A percentile compares a stretch with the other conserved stretches of the same genome.
These are phyloP conservation scores for Leucoptera coffeella DNA, from an alignment of 2,888 invertebrate species.

Conservation along the genomic window DNA sequence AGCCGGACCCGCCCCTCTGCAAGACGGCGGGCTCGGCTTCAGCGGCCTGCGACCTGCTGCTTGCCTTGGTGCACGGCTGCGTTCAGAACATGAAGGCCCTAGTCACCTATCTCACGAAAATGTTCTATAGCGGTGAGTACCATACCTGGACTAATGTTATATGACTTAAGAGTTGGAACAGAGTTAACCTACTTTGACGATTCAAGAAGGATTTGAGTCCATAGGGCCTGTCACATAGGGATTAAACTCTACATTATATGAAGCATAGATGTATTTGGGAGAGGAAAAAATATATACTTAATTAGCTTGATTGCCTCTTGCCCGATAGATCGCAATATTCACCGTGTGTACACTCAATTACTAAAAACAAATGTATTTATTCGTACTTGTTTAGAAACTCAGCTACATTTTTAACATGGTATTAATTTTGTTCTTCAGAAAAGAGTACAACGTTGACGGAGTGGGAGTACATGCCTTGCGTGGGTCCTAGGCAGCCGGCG, in stretches of 20 bases:
- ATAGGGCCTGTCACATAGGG: neutral
- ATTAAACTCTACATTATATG: no score
- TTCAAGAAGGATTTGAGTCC: no score
- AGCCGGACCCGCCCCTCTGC: slow-evolving; percentile 73
- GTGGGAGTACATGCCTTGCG: slow-evolving; percentile 95
- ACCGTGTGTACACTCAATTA: no score
- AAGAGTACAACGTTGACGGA: slow-evolving; percentile 66
- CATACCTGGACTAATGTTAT: no score
- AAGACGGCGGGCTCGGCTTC: slow-evolving; percentile 79
- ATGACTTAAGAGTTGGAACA: no score
- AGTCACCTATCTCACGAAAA: slow-evolving; percentile 79
- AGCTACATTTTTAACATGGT: neutral
- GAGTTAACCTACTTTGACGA: no score
- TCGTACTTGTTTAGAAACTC: no score
- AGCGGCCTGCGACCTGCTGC: slow-evolving; percentile 87
- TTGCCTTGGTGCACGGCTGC: slow-evolving; percentile 84
- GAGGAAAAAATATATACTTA: no score
- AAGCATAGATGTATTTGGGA: no score
- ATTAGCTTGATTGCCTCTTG: no score
- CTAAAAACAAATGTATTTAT: no score
- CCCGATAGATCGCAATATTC: no score
- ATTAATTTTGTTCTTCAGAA: slow-evolving; percentile 14
- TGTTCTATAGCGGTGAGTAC: slow-evolving; percentile 87
- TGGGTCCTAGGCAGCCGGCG: slow-evolving; percentile 82
- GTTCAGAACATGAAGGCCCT: slow-evolving; percentile 87